A percentile compares a stretch with the other conserved stretches of the same genome.
phyloP scores from a whole-genome alignment of 1,140 invertebrate species.

The Brachystomella parvula region DNA sequence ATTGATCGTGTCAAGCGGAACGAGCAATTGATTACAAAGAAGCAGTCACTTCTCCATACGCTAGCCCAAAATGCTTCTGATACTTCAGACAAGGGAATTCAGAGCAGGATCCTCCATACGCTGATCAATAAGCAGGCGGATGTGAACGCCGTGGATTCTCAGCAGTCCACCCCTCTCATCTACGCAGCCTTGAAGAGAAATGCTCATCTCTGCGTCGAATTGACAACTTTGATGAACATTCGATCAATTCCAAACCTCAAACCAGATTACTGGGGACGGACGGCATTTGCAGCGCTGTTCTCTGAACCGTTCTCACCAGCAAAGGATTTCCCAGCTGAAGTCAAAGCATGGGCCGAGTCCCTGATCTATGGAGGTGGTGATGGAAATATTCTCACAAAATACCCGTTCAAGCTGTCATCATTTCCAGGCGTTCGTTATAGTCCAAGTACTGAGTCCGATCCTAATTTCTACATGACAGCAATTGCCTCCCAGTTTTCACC shows the following conservation, averaged over 20 bases:
- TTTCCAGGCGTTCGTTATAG: constrained; percentile 24
- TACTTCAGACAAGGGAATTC: constrained; percentile 36
- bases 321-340: not conserved
- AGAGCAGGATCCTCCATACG: constrained; percentile 6
- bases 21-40: constrained; percentile 11
- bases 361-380: constrained; percentile 4
- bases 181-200: constrained; percentile 46
- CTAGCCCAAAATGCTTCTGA: constrained; percentile 39
- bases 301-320: constrained; percentile 8
- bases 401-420: constrained; percentile 18
- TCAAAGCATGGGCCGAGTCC: constrained; percentile 13
- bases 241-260: not conserved
- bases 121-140: constrained; percentile 21
- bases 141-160: constrained; percentile 41
- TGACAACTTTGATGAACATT: constrained; percentile 35
- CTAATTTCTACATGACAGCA: not conserved
- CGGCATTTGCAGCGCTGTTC: constrained; percentile 23
- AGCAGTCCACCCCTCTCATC: constrained; percentile 44
- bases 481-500: constrained; percentile 37
- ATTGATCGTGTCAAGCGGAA: constrained; percentile 38
- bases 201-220: constrained; percentile 14
- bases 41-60: constrained; percentile 38
- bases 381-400: constrained; percentile 16
- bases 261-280: constrained; percentile 26
- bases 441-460: not conserved